Conservation (phyloP, 2,113 vertebrate genomes). For the Tauraco erythrolophus region DNA sequence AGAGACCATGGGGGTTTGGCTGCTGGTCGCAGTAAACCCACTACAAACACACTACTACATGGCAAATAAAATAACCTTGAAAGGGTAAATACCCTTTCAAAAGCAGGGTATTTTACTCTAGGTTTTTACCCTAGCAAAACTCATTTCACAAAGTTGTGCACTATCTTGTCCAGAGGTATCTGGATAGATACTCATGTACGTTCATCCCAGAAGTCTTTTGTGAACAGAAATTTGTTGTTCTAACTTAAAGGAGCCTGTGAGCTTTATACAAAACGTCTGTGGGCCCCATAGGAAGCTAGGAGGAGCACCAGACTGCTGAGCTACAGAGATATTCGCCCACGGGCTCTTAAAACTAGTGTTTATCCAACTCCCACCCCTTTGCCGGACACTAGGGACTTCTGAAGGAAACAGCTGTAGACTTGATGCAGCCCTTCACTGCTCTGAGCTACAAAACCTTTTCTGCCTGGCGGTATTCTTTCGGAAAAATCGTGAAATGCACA, state of each 20-base stretch:
- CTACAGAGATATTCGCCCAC: neutral
- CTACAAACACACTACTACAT: neutral
- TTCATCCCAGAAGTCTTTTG: neutral
- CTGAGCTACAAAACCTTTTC: neutral
- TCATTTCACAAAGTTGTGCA: neutral
- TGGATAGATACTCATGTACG: neutral
- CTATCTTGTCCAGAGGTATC: neutral
- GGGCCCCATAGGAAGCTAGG: neutral
- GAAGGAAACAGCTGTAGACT: neutral
- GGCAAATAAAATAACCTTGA: neutral
- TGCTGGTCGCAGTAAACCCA: accelerated
- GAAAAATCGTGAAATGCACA: accelerated
- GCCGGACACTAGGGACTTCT: neutral
- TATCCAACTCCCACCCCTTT: neutral
- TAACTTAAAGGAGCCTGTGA: neutral
- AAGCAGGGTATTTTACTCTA: too few species aligned
- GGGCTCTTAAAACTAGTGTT: neutral
- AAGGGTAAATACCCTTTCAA: too few species aligned
- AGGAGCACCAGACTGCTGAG: neutral
- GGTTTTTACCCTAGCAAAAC: too few species aligned
- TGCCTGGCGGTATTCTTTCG: neutral
- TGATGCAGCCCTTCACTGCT: neutral
- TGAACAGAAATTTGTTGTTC: neutral
- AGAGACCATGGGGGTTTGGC: neutral
- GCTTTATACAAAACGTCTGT: neutral